These are phyloP conservation scores for Poeciliopsis retropinna DNA, from an alignment of 2,113 vertebrate species.

Conservation along the genomic window DNA sequence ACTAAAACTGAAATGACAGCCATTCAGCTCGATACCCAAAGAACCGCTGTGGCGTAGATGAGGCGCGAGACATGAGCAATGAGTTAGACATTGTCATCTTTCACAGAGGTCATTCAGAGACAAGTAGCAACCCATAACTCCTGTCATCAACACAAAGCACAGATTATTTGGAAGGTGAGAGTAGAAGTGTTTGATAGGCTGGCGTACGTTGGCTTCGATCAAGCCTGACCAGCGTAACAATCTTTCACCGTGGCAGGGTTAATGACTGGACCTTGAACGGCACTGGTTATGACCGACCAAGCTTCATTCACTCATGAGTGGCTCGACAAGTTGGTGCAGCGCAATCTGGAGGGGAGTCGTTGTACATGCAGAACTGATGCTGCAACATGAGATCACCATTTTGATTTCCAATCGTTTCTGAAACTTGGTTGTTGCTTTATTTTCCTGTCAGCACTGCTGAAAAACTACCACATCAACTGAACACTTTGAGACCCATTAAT, in stretches of 20 bases:
- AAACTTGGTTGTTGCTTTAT: neutral
- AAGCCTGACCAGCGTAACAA: constrained; percentile 30
- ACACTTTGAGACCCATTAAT: neutral
- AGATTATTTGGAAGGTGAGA: constrained; percentile 44
- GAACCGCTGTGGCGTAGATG: constrained; percentile 21
- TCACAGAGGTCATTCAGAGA: constrained; percentile 55
- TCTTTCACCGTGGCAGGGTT: constrained; percentile 62
- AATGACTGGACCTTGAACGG: constrained; percentile 56
- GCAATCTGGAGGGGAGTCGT: constrained; percentile 23
- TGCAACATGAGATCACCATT: neutral
- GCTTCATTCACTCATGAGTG: constrained; percentile 25
- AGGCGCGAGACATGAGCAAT: constrained; percentile 46
- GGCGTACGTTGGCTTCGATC: constrained; percentile 33
- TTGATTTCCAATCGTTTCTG: constrained; percentile 5
- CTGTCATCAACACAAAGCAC: constrained; percentile 42
- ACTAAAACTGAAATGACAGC: constrained; percentile 55
- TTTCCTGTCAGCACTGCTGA: neutral
- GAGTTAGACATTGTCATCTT: constrained; percentile 46
- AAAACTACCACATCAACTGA: neutral
- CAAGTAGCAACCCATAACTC: constrained; percentile 40
- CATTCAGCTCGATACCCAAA: constrained; percentile 39
- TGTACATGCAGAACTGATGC: constrained; percentile 1
- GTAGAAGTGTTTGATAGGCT: constrained; percentile 38
- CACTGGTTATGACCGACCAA: constrained; percentile 50
- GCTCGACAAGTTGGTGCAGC: constrained; percentile 35